These are phyloP conservation scores for Dasypolia templi DNA, from an alignment of 2,888 invertebrate species.

Conservation along the genomic window DNA sequence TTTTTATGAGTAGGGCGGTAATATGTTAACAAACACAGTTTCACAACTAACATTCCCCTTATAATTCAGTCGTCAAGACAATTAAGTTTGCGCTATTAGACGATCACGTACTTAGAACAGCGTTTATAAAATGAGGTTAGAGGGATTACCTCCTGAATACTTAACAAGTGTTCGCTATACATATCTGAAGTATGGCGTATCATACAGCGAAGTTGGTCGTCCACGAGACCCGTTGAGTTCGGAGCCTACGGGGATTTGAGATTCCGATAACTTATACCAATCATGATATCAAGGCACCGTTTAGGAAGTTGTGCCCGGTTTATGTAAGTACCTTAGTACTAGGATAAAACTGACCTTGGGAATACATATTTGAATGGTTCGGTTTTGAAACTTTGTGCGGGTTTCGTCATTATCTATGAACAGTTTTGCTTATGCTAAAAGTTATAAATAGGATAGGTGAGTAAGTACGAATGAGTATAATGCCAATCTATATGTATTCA, in stretches of 20 bases:
- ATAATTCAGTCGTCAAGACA: conserved; percentile 33
- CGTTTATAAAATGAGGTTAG: conserved; percentile 66
- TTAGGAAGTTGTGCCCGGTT: conserved; percentile 54
- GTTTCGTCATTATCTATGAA: conserved; percentile 9
- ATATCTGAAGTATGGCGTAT: conserved; percentile 64
- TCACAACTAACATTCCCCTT: conserved; percentile 17
- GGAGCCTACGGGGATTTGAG: conserved; percentile 62
- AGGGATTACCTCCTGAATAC: conserved; percentile 65
- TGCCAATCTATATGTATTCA: background rate
- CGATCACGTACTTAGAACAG: conserved; percentile 52
- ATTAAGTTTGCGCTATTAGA: conserved; percentile 52
- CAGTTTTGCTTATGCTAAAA: background rate
- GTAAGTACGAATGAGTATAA: background rate
- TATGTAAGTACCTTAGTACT: conserved; percentile 55
- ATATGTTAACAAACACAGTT: background rate
- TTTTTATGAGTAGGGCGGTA: no score
- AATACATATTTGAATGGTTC: conserved; percentile 52
- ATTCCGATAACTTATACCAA: conserved; percentile 66
- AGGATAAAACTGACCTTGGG: conserved; percentile 55
- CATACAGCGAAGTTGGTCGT: conserved; percentile 63
- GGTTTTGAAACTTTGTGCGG: conserved; percentile 36
- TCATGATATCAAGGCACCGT: conserved; percentile 62
- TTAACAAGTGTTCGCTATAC: conserved; percentile 66
- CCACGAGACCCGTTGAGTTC: conserved; percentile 50
- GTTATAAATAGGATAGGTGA: background rate